Percentiles rank a stretch among this genome's conserved stretches.
Evolutionary conservation across 1,140 invertebrate species (phyloP).

Genomic region (Zaprionus gabonicus): DNA sequence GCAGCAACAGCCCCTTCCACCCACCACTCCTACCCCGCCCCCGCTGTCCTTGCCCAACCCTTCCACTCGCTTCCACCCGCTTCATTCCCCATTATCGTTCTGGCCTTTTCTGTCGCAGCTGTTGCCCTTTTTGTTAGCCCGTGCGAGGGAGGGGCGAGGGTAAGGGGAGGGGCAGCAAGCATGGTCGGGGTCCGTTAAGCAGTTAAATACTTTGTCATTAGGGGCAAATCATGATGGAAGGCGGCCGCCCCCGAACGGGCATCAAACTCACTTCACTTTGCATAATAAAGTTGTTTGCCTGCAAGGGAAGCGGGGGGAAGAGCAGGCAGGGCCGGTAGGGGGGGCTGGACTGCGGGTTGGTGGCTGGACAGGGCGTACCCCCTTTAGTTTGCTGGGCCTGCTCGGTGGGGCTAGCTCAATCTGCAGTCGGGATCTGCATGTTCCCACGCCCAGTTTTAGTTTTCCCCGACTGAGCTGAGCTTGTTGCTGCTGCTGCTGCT

Average conservation of each 20-base stretch:
- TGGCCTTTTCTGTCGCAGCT: conserved; percentile 11
- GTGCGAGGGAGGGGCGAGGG: not conserved
- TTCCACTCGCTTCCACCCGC: not conserved
- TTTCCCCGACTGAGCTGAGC: not conserved
- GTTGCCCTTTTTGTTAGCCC: conserved; percentile 21
- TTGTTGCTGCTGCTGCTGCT: not conserved
- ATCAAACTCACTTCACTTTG: conserved; percentile 52
- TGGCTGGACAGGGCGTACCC: not conserved
- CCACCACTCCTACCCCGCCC: not conserved
- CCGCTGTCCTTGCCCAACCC: not conserved
- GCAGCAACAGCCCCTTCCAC: not conserved
- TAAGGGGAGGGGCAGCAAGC: not conserved
- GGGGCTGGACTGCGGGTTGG: not conserved
- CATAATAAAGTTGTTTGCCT: conserved; percentile 71
- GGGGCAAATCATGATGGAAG: conserved; percentile 62
- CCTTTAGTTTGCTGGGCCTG: not conserved
- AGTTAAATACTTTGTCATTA: conserved; percentile 61
- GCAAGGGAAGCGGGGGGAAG: not conserved
- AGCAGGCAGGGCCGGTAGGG: not conserved
- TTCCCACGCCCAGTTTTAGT: conserved; percentile 64
- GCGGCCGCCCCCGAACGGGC: not conserved
- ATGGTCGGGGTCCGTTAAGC: conserved; percentile 14
- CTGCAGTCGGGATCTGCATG: conserved; percentile 22
- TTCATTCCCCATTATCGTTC: not conserved
- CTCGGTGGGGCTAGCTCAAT: conserved; percentile 8